Conservation (phyloP, 2,888 invertebrate genomes). For the Lepas anatifera region DNA sequence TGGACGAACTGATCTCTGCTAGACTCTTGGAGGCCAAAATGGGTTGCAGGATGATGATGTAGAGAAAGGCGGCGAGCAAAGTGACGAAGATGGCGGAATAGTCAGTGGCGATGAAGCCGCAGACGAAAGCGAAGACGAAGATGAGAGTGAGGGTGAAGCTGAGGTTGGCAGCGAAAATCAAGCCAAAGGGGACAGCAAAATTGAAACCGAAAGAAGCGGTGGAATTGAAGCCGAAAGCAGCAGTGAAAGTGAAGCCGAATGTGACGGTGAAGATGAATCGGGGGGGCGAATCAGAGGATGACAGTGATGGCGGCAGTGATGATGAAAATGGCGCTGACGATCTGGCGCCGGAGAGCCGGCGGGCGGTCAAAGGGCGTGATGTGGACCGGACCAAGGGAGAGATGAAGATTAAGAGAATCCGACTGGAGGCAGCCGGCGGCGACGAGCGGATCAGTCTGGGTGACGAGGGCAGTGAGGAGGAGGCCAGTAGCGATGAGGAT, state of each 20-base stretch:
- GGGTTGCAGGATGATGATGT: background rate
- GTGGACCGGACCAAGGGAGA: background rate
- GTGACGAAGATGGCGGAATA: background rate
- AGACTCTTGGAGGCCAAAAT: background rate
- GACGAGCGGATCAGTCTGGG: background rate
- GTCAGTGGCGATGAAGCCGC: background rate
- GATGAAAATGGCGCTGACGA: background rate
- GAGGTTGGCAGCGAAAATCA: no score
- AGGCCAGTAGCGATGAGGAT: background rate
- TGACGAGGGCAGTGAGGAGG: no score
- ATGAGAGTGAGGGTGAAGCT: background rate
- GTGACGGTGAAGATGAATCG: no score
- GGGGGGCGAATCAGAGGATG: background rate
- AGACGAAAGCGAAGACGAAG: background rate
- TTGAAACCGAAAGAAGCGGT: no score
- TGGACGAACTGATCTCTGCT: background rate
- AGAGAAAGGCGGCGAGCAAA: no score
- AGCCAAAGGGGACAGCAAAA: no score
- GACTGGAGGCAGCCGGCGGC: background rate
- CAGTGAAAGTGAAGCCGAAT: no score
- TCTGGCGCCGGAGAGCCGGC: background rate
- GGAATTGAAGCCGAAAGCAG: no score
- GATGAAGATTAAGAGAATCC: background rate
- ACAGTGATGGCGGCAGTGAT: no score
- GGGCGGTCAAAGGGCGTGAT: background rate